These are phyloP conservation scores for Chunga burmeisteri DNA, from an alignment of 2,113 vertebrate genomes.

Conservation along the genomic window DNA sequence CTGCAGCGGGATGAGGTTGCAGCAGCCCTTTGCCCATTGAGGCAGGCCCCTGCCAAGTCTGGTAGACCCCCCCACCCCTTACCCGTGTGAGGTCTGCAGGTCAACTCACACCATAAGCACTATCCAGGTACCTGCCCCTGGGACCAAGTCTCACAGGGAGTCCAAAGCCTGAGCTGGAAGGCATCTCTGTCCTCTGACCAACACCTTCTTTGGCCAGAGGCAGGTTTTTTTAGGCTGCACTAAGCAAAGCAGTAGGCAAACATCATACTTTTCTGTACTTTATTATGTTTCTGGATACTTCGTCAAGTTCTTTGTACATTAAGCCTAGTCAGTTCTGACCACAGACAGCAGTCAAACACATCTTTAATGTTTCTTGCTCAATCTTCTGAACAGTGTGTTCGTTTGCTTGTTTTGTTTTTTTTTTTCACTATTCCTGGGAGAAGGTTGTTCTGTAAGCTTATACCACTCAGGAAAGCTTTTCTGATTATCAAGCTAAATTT, in stretches of 20 bases:
- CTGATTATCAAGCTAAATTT: background rate
- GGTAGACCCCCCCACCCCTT: background rate
- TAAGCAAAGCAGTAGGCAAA: background rate
- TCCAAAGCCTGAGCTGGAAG: background rate
- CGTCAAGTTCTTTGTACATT: rapidly evolving
- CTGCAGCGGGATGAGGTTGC: rapidly evolving
- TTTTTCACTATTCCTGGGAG: background rate
- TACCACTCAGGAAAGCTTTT: background rate
- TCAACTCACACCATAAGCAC: background rate
- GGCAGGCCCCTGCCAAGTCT: background rate
- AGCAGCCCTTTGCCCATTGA: background rate
- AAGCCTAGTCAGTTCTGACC: background rate
- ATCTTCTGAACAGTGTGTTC: background rate
- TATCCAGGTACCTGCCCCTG: background rate
- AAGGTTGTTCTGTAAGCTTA: background rate
- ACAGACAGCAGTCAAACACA: background rate
- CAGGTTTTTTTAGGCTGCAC: background rate
- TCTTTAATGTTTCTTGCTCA: rapidly evolving
- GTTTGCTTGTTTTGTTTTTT: background rate
- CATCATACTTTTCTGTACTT: background rate
- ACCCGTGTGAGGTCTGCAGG: background rate
- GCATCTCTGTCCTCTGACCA: rapidly evolving
- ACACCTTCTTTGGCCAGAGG: background rate
- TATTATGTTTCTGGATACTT: background rate
- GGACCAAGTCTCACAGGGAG: background rate